A percentile compares a stretch with the other conserved stretches of the same genome.
Conservation (phyloP, 2,797 vertebrate species). For the Jordanella pulchra region DNA sequence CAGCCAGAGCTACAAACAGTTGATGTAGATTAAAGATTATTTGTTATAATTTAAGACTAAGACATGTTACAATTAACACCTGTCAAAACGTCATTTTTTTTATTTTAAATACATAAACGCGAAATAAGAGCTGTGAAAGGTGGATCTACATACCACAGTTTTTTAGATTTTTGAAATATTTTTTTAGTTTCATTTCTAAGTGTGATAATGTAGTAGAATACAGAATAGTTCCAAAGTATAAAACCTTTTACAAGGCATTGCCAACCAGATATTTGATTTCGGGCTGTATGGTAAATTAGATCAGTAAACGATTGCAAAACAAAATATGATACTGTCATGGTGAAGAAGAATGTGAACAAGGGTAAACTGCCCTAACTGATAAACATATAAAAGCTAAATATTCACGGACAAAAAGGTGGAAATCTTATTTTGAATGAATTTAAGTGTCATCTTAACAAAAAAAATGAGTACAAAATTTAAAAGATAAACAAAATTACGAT, state of each 20-base stretch:
- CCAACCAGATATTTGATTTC: neutral
- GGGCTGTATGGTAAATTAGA: neutral
- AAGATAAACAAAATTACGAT: conserved; percentile 19
- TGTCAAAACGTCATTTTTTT: too few species aligned
- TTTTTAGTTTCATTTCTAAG: neutral
- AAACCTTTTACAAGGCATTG: neutral
- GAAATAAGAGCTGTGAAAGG: too few species aligned
- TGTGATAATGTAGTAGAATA: neutral
- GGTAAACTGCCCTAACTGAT: neutral
- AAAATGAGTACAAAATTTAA: conserved; percentile 9
- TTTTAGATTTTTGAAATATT: too few species aligned
- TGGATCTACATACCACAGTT: too few species aligned
- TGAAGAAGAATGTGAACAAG: too few species aligned
- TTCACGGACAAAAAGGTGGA: neutral
- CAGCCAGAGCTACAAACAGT: neutral
- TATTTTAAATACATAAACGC: too few species aligned
- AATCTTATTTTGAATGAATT: neutral
- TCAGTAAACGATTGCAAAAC: too few species aligned
- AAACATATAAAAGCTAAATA: neutral
- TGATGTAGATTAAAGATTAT: neutral
- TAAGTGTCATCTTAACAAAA: conserved; percentile 8
- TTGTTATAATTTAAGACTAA: neutral
- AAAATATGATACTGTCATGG: too few species aligned
- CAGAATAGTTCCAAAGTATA: neutral
- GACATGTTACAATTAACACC: neutral